Percentiles rank a stretch among this genome's conserved stretches.
Evolutionary conservation across 2,113 vertebrate genomes (phyloP).

Genomic region (Camelus dromedarius): DNA sequence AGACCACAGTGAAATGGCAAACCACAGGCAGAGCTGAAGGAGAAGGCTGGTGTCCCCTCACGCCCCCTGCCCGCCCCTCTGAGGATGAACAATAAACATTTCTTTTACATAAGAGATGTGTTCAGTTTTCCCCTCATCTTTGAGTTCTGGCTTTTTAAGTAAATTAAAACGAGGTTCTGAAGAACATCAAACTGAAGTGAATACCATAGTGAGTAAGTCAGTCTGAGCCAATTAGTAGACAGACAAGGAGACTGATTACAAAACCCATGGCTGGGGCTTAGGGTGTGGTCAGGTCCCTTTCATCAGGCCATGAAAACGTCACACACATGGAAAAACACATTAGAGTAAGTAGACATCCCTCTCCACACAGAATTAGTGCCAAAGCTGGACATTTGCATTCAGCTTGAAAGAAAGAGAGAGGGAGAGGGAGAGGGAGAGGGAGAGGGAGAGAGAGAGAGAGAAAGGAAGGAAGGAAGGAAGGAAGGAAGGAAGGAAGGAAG

Average conservation of each 20-base stretch:
- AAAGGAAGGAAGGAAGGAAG: background rate
- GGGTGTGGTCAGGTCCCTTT: background rate
- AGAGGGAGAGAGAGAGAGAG: too few relatives aligned
- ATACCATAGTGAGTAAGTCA: background rate
- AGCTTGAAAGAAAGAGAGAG: background rate
- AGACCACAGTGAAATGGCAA: too few relatives aligned
- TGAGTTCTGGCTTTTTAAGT: background rate
- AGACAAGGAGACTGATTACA: background rate
- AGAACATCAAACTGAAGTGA: constrained; percentile 40
- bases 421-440: too few relatives aligned
- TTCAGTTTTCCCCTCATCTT: background rate
- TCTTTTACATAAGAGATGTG: background rate
- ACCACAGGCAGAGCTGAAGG: background rate
- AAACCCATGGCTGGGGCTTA: background rate
- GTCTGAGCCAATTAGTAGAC: background rate
- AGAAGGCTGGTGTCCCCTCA: accelerated
- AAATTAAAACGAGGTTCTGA: background rate
- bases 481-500: background rate
- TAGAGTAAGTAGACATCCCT: background rate
- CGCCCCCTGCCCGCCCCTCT: background rate
- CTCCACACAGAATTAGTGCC: background rate
- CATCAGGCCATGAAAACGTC: background rate
- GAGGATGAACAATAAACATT: background rate
- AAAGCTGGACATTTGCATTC: constrained; percentile 11
- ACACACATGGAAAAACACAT: background rate